A percentile compares a stretch with the other conserved stretches of the same genome.
phyloP scores from a whole-genome alignment of 2,888 invertebrate genomes.

The Silvanus unidentatus region DNA sequence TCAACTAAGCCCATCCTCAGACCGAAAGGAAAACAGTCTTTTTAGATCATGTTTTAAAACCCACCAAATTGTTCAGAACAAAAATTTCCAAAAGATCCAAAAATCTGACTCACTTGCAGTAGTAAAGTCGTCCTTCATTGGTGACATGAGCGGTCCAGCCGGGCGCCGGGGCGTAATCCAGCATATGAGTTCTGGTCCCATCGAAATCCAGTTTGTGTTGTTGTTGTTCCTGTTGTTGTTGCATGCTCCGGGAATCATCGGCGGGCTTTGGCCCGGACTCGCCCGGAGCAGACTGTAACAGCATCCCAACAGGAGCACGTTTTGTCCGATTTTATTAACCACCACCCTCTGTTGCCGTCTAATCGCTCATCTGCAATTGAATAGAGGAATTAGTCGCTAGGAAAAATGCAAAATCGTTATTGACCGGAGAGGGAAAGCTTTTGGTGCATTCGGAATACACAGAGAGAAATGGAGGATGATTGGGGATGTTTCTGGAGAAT shows the following conservation, averaged over 20 bases:
- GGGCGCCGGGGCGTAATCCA: slow-evolving; percentile 48
- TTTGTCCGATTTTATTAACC: no score
- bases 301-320: slow-evolving; percentile 20
- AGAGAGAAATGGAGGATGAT: no score
- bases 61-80: no score
- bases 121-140: slow-evolving; percentile 76
- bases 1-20: no score
- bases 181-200: slow-evolving; percentile 38
- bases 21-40: no score
- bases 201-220: slow-evolving; percentile 37
- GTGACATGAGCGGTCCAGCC: slow-evolving; percentile 77
- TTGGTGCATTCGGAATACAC: no score
- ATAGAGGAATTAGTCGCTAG: background rate
- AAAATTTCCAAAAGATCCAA: no score
- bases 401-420: no score
- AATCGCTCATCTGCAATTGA: slow-evolving; percentile 11
- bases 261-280: slow-evolving; percentile 25
- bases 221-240: slow-evolving; percentile 38
- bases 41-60: no score
- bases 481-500: no score
- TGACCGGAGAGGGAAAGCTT: no score
- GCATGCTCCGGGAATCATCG: slow-evolving; percentile 19
- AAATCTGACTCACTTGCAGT: slow-evolving; percentile 63
- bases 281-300: slow-evolving; percentile 29
- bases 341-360: slow-evolving; percentile 1